Evolutionary conservation across 2,113 vertebrate species (phyloP), one percentile per base, ranked within the genome.

Genomic region (Xenopus borealis): DNA sequence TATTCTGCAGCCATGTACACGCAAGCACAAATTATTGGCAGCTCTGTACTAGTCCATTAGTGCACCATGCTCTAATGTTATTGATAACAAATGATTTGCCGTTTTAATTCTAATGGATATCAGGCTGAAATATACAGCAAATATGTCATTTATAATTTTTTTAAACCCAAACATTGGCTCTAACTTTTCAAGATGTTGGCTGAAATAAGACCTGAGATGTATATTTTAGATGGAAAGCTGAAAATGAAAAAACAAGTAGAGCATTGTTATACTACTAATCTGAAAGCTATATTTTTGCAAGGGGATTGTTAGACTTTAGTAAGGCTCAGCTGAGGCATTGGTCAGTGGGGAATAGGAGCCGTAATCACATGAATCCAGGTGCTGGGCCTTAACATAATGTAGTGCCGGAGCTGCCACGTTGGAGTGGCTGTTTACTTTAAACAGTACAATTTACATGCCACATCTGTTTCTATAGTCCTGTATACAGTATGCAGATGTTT

Each of bases 311-410:
- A 44, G 13, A 72, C 44, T 52, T 72, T 52, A 77, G 50, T 64
- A 77, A 77, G 59, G 47, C 74, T 70, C 27, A 27, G 55, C 59
- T 68, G 59, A 53, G 30, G 18, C 46, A 18, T 1, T 20, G 66
- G 46, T 64, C 74, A 70, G 61, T 27, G 70, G 66, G 74, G 74
- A 69, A 77, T 70, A 64, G 17, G 52, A 77, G 46, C 66, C 74
- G 57, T 70, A 77, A 77, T 64, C 74, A 70, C 67, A 63, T 52
- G 61, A 69, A 58, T 44, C 73, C 73, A 77, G 74, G 74, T 77
- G 74, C 74, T 69, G 18, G 57, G 23, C 46, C 40, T 44, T 52
- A 8, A 59, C 30, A 40, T 63, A 77, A 58, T 67, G 33, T 70
- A 52, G 47, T 70, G 67, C 16, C 52, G 19, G 17, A 27, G 44